These are phyloP conservation scores for Palythoa grandis DNA, from an alignment of 92 coral and sea anemone genomes.

Conservation along the genomic window DNA sequence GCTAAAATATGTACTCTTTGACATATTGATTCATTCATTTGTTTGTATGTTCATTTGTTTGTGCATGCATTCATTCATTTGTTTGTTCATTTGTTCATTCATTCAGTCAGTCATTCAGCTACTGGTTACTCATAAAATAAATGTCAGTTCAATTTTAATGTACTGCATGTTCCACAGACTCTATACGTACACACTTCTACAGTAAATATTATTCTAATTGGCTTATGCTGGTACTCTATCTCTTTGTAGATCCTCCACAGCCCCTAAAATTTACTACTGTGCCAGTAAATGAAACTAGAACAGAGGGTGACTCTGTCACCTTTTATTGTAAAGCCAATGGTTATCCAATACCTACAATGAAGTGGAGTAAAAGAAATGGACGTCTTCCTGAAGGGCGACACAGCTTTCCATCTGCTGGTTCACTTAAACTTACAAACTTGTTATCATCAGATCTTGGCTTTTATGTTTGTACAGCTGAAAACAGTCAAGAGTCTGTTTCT, in stretches of 20 bases:
- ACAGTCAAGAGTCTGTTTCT: slow-evolving; percentile 59
- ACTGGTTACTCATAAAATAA: neutral
- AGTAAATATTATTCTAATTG: neutral
- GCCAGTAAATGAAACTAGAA: slow-evolving; percentile 67
- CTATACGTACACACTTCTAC: neutral
- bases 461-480: slow-evolving; percentile 80
- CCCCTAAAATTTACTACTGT: slow-evolving; percentile 66
- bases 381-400: slow-evolving; percentile 58
- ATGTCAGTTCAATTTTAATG: neutral
- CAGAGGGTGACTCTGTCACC: slow-evolving; percentile 71
- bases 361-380: slow-evolving; percentile 66
- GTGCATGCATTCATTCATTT: neutral
- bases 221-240: neutral
- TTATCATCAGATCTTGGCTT: slow-evolving; percentile 73
- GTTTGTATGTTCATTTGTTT: neutral
- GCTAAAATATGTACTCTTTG: too few species aligned
- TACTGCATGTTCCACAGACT: neutral
- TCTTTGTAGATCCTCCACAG: slow-evolving; percentile 74
- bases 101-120: too few species aligned
- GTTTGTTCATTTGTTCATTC: neutral
- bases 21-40: neutral
- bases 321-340: slow-evolving; percentile 84
- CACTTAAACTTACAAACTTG: slow-evolving; percentile 66
- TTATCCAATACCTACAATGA: slow-evolving; percentile 72
- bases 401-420: slow-evolving; percentile 81